A percentile compares a stretch with the other conserved stretches of the same genome.
phyloP scores from a whole-genome alignment of 2,888 invertebrate species.

The Hermaeophaga mercurialis region DNA sequence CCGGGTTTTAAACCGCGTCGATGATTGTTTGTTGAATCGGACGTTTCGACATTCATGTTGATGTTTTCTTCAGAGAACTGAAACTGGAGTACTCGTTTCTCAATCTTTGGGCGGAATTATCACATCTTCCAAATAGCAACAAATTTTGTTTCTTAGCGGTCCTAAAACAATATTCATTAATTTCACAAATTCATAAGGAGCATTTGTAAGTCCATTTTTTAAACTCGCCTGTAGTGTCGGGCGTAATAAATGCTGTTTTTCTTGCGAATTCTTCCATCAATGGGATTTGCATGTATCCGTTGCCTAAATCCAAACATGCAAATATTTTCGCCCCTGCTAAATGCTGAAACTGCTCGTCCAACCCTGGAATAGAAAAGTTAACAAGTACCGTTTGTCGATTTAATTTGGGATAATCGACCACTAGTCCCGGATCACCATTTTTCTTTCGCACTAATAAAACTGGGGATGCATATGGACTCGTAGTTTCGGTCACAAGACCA shows the following conservation, averaged over 20 bases:
- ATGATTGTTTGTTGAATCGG: no score
- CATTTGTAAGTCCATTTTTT: slow-evolving; percentile 20
- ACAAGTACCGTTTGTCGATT: slow-evolving; percentile 36
- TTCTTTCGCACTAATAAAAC: slow-evolving; percentile 38
- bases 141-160: no score
- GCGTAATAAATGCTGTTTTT: slow-evolving; percentile 33
- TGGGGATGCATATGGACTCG: slow-evolving; percentile 28
- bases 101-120: no score
- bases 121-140: no score
- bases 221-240: slow-evolving; percentile 40
- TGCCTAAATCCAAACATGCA: slow-evolving; percentile 16
- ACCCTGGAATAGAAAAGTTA: slow-evolving; percentile 36
- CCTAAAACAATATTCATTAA: no score
- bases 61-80: no score
- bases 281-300: slow-evolving; percentile 27
- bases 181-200: no score
- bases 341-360: slow-evolving; percentile 11
- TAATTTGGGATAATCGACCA: slow-evolving; percentile 37
- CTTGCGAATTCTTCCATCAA: slow-evolving; percentile 8
- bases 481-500: slow-evolving; percentile 25
- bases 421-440: slow-evolving; percentile 33
- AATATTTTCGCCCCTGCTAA: slow-evolving; percentile 12
- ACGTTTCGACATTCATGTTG: no score
- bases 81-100: no score
- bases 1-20: no score